Evolutionary conservation across 2,888 invertebrate genomes (phyloP).

Genomic region (Caenorhabditis zanzibari): DNA sequence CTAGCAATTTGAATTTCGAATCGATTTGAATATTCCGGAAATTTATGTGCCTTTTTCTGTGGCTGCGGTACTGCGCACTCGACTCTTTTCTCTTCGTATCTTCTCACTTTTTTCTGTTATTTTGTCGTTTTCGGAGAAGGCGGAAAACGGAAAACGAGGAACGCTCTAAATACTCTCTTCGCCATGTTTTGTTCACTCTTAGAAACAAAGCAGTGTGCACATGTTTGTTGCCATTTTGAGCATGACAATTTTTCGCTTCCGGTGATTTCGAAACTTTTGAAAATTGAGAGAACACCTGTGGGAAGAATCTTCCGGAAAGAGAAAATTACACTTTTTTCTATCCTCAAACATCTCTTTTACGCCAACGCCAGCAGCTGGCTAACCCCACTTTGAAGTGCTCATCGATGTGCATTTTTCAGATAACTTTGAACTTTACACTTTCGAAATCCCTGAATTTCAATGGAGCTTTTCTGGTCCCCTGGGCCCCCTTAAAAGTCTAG

Average conservation of each 20-base stretch:
- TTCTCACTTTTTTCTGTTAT: slow-evolving; percentile 49
- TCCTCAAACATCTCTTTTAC: slow-evolving; percentile 50
- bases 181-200: not conserved
- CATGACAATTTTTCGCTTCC: not conserved
- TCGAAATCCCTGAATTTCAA: not conserved
- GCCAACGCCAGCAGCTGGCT: slow-evolving; percentile 58
- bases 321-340: slow-evolving; percentile 54
- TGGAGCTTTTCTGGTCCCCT: not conserved
- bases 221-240: slow-evolving; percentile 24
- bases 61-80: slow-evolving; percentile 8
- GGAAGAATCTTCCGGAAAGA: slow-evolving; percentile 19
- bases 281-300: slow-evolving; percentile 31
- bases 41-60: slow-evolving; percentile 39
- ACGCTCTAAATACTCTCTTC: slow-evolving; percentile 24
- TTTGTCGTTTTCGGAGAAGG: slow-evolving; percentile 34
- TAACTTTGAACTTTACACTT: not conserved
- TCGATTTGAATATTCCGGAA: slow-evolving; percentile 59
- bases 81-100: slow-evolving; percentile 20
- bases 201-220: not conserved
- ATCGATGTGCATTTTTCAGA: not conserved
- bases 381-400: slow-evolving; percentile 6
- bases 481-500: not conserved
- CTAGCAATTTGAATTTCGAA: slow-evolving; percentile 15
- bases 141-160: slow-evolving; percentile 8
- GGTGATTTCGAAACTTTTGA: slow-evolving; percentile 30